Conservation (phyloP, 2,888 invertebrate genomes). For the Tinea pellionella region DNA sequence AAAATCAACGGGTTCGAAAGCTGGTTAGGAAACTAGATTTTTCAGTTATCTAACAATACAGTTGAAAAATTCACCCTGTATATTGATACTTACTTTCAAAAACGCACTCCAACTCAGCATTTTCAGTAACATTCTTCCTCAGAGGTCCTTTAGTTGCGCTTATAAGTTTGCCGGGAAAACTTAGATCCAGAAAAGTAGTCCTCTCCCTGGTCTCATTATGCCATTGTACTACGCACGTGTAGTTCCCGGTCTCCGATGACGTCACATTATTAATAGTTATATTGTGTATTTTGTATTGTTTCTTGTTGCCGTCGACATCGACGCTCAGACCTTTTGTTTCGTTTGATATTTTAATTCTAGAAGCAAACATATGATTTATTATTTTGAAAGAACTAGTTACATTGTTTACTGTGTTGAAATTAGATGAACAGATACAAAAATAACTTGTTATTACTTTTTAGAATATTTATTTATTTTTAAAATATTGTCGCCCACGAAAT, state of each 20-base stretch:
- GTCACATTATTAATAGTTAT: conserved; percentile 35
- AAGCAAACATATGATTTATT: no score
- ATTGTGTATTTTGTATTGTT: conserved; percentile 30
- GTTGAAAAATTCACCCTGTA: no score
- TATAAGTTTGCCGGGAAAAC: conserved; percentile 33
- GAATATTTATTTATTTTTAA: no score
- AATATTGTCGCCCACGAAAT: no score
- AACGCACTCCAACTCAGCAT: conserved; percentile 36
- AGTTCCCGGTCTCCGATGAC: conserved; percentile 39
- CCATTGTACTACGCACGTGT: conserved; percentile 35
- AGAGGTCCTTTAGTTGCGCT: conserved; percentile 30
- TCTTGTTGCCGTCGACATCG: conserved; percentile 33
- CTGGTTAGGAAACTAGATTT: no score
- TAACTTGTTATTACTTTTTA: no score
- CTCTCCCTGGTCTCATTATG: conserved; percentile 23
- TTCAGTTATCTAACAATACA: no score
- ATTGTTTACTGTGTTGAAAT: no score
- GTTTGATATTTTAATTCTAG: conserved; percentile 31
- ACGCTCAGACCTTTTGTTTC: conserved; percentile 22
- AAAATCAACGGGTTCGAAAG: no score
- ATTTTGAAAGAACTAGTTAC: no score
- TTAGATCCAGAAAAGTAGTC: conserved; percentile 30
- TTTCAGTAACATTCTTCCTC: conserved; percentile 29
- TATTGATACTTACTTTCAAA: conserved; percentile 43
- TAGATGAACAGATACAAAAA: no score